Percentiles rank a stretch among this genome's conserved stretches.
Evolutionary conservation across 1,140 invertebrate species (phyloP).

Genomic region (Geopemphigus sp.): DNA sequence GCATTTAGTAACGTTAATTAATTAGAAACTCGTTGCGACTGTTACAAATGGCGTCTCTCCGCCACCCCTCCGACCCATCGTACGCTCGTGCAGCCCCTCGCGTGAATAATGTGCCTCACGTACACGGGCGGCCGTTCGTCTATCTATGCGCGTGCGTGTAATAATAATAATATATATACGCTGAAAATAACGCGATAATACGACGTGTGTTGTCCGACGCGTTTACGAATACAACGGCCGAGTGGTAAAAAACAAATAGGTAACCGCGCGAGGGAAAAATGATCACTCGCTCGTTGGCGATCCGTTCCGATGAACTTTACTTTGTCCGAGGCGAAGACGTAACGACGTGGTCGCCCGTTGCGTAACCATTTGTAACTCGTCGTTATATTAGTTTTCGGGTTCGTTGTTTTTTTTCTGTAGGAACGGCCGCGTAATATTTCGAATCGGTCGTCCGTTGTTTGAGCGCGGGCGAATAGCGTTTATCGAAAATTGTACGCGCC

Average conservation of each 20-base stretch:
- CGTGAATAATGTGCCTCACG: constrained; percentile 29
- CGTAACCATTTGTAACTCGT: no score
- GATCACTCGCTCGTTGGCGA: neutral
- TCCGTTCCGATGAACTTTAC: neutral
- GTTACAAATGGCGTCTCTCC: constrained; percentile 28
- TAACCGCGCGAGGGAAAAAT: neutral
- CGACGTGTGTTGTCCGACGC: neutral
- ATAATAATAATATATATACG: neutral
- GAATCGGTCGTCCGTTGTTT: no score
- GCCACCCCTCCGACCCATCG: no score
- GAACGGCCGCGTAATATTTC: no score
- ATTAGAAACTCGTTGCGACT: constrained; percentile 43
- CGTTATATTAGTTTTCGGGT: no score
- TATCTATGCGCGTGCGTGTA: no score
- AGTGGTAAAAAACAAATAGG: neutral
- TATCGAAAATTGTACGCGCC: no score
- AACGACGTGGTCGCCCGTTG: neutral
- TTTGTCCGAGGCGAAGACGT: neutral
- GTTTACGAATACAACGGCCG: neutral
- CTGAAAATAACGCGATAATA: neutral
- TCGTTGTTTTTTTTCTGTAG: no score
- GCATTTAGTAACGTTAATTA: constrained; percentile 45
- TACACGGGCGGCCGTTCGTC: no score
- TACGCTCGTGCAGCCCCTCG: neutral
- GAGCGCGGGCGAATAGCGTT: no score